Conservation (phyloP, 2,113 vertebrate species). For the Bufo gargarizans region DNA sequence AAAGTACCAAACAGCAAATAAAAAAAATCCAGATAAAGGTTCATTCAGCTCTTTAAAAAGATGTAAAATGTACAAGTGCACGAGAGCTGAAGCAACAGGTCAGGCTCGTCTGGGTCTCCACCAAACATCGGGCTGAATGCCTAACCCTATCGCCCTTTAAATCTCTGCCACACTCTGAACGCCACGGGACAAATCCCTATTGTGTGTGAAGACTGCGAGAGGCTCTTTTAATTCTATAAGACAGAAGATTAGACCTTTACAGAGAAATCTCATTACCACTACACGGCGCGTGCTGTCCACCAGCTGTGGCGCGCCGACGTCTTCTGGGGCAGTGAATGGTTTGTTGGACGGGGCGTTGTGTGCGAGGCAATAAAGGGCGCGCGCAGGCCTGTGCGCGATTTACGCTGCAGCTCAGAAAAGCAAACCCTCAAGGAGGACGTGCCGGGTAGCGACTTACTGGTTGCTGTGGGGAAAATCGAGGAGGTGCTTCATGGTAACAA, state of each 20-base stretch:
- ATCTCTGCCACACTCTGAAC: not conserved
- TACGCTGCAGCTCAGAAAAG: not conserved
- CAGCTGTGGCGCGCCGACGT: not conserved
- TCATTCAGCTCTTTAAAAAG: no score
- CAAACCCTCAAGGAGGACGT: not conserved
- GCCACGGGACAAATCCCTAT: not conserved
- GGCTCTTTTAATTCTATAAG: slow-evolving; percentile 2
- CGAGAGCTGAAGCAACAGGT: not conserved
- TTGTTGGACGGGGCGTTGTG: not conserved
- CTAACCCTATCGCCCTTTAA: not conserved
- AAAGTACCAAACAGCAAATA: no score
- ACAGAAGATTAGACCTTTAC: slow-evolving; percentile 21
- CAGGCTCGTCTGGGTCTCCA: not conserved
- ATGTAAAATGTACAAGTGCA: no score
- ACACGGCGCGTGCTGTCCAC: not conserved
- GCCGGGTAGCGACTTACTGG: slow-evolving; percentile 79
- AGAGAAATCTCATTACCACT: slow-evolving; percentile 21
- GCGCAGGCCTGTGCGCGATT: not conserved
- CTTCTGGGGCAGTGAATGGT: not conserved
- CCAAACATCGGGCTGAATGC: not conserved
- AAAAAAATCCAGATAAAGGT: no score
- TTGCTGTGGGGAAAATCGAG: slow-evolving; percentile 97
- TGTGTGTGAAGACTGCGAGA: not conserved
- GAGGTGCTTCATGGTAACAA: slow-evolving; percentile 98
- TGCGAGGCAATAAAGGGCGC: not conserved